Percentiles rank a stretch among this genome's conserved stretches.
phyloP scores from a whole-genome alignment of 2,113 vertebrate species.

The Platycercus adscitus region DNA sequence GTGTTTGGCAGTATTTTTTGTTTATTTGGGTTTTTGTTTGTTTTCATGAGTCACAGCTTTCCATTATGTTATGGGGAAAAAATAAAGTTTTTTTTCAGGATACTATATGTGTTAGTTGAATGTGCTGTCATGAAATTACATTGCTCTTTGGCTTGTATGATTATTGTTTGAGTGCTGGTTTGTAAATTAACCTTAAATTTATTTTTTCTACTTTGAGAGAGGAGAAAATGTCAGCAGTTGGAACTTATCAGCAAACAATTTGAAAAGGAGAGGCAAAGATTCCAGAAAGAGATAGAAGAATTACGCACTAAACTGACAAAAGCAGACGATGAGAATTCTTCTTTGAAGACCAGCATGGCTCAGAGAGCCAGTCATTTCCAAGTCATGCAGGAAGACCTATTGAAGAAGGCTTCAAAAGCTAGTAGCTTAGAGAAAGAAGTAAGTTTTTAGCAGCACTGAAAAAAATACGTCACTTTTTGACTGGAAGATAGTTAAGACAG shows the following conservation, averaged over 20 bases:
- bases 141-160: not conserved
- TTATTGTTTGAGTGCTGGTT: not conserved
- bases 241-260: constrained; percentile 75
- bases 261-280: constrained; percentile 82
- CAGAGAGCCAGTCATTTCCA: constrained; percentile 90
- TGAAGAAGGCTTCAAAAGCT: constrained; percentile 85
- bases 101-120: not conserved
- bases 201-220: constrained; percentile 68
- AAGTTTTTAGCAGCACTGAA: constrained; percentile 47
- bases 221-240: constrained; percentile 78
- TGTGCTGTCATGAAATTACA: not conserved
- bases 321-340: constrained; percentile 85
- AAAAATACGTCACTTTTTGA: not conserved
- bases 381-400: constrained; percentile 87
- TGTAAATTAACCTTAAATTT: not conserved
- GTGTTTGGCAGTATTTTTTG: not conserved
- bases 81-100: not conserved
- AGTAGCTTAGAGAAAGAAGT: constrained; percentile 86
- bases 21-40: not conserved
- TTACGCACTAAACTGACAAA: constrained; percentile 80
- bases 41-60: not conserved
- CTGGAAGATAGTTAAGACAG: not conserved
- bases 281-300: constrained; percentile 75
- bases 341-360: constrained; percentile 86
- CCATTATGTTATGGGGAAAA: not conserved